Percentiles rank a stretch among this genome's conserved stretches.
phyloP scores from a whole-genome alignment of 2,888 invertebrate species.

The Euzophera pinguis region DNA sequence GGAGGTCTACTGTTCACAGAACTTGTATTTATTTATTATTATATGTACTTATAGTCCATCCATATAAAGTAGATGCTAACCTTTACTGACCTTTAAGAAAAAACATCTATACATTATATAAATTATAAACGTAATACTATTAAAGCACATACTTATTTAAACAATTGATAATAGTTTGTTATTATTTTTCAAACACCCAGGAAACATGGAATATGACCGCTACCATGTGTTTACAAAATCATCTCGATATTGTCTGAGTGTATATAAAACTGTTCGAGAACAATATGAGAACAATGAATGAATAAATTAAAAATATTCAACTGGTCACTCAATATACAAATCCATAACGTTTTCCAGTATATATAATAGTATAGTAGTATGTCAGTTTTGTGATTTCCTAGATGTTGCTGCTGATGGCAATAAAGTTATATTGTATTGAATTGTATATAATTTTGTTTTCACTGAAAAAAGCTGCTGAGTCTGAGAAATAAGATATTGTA shows the following conservation, averaged over 20 bases:
- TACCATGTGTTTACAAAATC: conserved; percentile 1
- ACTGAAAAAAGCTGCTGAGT: too few relatives aligned
- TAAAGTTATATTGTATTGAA: too few relatives aligned
- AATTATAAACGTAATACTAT: background rate
- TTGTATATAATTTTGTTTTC: too few relatives aligned
- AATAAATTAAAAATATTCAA: too few relatives aligned
- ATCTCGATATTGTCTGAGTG: background rate
- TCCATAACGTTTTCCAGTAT: too few relatives aligned
- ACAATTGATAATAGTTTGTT: background rate
- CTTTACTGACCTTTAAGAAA: background rate
- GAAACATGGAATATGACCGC: conserved; percentile 3
- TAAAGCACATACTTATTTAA: background rate
- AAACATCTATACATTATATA: background rate
- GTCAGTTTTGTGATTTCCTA: too few relatives aligned
- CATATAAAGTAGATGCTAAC: background rate
- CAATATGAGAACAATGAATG: background rate
- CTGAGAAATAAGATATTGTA: too few relatives aligned
- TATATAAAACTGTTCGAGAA: background rate
- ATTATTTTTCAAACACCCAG: background rate
- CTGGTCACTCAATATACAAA: too few relatives aligned
- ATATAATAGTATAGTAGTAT: too few relatives aligned
- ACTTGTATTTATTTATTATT: background rate
- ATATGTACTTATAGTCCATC: too few relatives aligned
- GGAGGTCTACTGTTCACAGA: too few relatives aligned
- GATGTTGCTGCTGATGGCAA: too few relatives aligned